Evolutionary conservation across 2,888 invertebrate genomes (phyloP).

Genomic region (Hydrotaea cyrtoneurina): DNA sequence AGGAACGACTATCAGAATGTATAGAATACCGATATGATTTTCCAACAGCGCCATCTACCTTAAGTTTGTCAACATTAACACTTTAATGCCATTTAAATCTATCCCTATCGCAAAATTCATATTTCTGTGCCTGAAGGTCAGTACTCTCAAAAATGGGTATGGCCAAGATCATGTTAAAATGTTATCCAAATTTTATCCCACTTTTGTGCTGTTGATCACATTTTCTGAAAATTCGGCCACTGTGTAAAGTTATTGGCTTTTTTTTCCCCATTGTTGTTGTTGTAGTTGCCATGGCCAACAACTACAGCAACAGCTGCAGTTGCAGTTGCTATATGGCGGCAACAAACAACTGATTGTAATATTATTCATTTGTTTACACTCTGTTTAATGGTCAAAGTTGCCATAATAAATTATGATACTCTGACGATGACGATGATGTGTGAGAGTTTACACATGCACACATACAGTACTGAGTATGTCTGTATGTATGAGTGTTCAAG

Average conservation of each 20-base stretch:
- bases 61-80: too few species aligned
- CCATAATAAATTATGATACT: conserved; percentile 19
- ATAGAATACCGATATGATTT: too few species aligned
- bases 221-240: not conserved
- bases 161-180: too few species aligned
- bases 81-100: too few species aligned
- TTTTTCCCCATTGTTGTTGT: not conserved
- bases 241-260: not conserved
- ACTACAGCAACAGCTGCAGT: not conserved
- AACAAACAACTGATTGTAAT: conserved; percentile 5
- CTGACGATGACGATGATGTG: conserved; percentile 24
- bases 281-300: not conserved
- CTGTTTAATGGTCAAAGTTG: conserved; percentile 36
- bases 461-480: not conserved
- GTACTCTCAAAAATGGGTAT: too few species aligned
- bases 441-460: not conserved
- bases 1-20: too few species aligned
- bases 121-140: too few species aligned
- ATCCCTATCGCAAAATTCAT: too few species aligned
- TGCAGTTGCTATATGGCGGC: too few species aligned
- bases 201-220: too few species aligned
- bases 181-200: too few species aligned
- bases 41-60: too few species aligned
- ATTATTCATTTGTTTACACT: conserved; percentile 35
- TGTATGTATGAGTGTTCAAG: not conserved